Conservation (phyloP, 2,113 vertebrate species). For the Austrofundulus limnaeus region DNA sequence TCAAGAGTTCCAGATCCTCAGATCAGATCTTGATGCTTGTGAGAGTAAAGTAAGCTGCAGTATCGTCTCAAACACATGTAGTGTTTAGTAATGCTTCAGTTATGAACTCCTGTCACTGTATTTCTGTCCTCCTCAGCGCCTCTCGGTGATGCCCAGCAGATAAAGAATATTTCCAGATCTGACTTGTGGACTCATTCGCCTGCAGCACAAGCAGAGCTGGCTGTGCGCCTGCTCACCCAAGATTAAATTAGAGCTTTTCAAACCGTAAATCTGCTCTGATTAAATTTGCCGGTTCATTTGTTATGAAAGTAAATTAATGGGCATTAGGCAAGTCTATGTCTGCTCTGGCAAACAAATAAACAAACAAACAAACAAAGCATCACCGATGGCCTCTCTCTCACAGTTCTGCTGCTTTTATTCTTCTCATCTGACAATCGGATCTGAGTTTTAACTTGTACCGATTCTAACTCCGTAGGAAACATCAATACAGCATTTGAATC, state of each 20-base stretch:
- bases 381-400: not conserved
- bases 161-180: conserved; percentile 61
- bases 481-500: too few species aligned
- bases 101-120: conserved; percentile 13
- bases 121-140: conserved; percentile 15
- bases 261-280: conserved; percentile 61
- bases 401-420: not conserved
- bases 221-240: conserved; percentile 28
- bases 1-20: conserved; percentile 2
- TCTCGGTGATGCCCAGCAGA: conserved; percentile 45
- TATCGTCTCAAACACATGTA: not conserved
- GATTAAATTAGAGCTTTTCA: conserved; percentile 65
- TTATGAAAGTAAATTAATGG: conserved; percentile 70
- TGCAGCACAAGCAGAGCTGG: conserved; percentile 40
- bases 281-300: conserved; percentile 71
- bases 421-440: not conserved
- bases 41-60: not conserved
- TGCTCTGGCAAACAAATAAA: conserved; percentile 35
- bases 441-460: too few species aligned
- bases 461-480: not conserved
- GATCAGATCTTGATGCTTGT: not conserved
- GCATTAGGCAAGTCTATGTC: conserved; percentile 50
- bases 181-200: conserved; percentile 38
- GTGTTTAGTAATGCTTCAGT: not conserved
- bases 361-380: conserved; percentile 17